phyloP scores from a whole-genome alignment of 2,797 vertebrate genomes.

The Thamnophis elegans region DNA sequence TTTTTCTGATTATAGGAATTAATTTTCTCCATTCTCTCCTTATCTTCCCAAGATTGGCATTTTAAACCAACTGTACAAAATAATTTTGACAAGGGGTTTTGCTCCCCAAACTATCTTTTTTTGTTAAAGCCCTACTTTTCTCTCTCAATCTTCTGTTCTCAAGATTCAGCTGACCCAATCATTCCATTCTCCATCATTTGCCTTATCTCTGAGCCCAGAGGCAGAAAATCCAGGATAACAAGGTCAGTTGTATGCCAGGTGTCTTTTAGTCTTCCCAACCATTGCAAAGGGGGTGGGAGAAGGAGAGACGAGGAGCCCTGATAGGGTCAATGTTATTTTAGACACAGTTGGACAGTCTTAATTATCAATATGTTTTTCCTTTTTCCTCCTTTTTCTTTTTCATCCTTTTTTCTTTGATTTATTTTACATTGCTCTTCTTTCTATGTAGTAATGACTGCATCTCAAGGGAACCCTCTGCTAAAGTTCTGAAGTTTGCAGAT shows the following conservation, averaged over 20 bases:
- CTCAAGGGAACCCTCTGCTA: not conserved
- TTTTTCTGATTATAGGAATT: accelerated
- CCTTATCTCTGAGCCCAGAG: not conserved
- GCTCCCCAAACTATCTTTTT: not conserved
- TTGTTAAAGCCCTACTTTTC: accelerated
- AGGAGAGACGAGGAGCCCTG: not conserved
- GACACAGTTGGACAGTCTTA: not conserved
- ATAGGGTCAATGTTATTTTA: not conserved
- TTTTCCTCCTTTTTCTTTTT: not conserved
- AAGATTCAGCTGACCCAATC: not conserved
- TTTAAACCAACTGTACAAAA: not conserved
- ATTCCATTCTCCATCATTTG: not conserved
- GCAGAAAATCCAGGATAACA: not conserved
- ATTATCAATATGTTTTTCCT: not conserved
- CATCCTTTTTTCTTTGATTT: not conserved
- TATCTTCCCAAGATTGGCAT: not conserved
- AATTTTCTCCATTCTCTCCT: not conserved
- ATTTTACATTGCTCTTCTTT: not conserved
- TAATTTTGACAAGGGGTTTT: not conserved
- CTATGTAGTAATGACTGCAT: not conserved
- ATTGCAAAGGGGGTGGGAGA: not conserved
- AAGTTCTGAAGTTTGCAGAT: not conserved
- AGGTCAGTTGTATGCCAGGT: not conserved
- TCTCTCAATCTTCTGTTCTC: not conserved
- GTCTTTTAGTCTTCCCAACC: not conserved